A percentile compares a stretch with the other conserved stretches of the same genome.
phyloP scores from a whole-genome alignment of 2,888 invertebrate species.

The Amphiduros pacificus region DNA sequence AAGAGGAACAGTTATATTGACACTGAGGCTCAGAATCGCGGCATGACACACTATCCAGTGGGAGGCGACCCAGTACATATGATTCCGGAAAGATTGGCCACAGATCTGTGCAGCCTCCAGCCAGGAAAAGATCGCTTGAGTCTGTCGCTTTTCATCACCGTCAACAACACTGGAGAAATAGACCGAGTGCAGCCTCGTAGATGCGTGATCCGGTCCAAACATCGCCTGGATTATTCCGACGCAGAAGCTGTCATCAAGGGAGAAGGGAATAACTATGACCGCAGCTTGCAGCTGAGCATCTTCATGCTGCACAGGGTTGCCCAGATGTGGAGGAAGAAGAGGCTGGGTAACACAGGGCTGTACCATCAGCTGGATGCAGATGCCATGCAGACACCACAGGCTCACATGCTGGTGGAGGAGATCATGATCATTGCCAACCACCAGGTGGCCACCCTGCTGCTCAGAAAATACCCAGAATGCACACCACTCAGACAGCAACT shows the following conservation, averaged over 20 bases:
- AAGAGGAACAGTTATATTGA: constrained; percentile 69
- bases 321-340: constrained; percentile 37
- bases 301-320: constrained; percentile 38
- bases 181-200: constrained; percentile 31
- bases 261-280: constrained; percentile 33
- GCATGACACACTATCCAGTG: constrained; percentile 64
- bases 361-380: constrained; percentile 34
- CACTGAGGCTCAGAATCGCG: constrained; percentile 73
- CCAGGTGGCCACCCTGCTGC: constrained; percentile 40
- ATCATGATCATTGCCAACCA: constrained; percentile 44
- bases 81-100: constrained; percentile 84
- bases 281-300: constrained; percentile 38
- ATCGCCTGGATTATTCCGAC: constrained; percentile 35
- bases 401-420: constrained; percentile 46
- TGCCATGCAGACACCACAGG: constrained; percentile 33
- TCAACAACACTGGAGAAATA: constrained; percentile 70
- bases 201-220: constrained; percentile 41
- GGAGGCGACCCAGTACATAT: constrained; percentile 74
- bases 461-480: constrained; percentile 33
- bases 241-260: constrained; percentile 40
- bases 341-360: constrained; percentile 44
- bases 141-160: constrained; percentile 89
- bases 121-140: constrained; percentile 66
- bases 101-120: constrained; percentile 61
- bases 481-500: constrained; percentile 43